A percentile compares a stretch with the other conserved stretches of the same genome.
Conservation (phyloP, 37 sponge, comb jelly and placozoan species). For the Lycopodina hypogea region DNA sequence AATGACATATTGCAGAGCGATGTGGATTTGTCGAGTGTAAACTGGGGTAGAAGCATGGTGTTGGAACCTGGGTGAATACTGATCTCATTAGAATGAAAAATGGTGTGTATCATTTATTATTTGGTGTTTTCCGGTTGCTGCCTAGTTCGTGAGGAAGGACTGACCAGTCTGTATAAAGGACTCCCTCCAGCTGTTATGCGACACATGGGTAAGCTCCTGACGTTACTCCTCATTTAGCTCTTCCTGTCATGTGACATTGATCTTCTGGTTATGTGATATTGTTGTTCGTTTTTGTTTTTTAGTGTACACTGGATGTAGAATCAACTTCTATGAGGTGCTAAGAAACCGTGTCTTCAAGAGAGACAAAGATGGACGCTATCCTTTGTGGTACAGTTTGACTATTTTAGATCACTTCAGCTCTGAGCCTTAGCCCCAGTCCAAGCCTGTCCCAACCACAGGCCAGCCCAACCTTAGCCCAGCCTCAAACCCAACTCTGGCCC, state of each 20-base stretch:
- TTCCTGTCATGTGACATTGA: not conserved
- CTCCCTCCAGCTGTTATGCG: slow-evolving; percentile 72
- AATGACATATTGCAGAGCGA: too few relatives aligned
- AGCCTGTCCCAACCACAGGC: too few relatives aligned
- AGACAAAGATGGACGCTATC: slow-evolving; percentile 51
- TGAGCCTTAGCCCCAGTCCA: too few relatives aligned
- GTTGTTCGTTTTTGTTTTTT: not conserved
- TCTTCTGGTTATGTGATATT: not conserved
- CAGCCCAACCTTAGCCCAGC: too few relatives aligned
- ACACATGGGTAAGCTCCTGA: slow-evolving; percentile 49
- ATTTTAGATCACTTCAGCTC: not conserved
- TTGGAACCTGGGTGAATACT: too few relatives aligned
- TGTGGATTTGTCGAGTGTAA: too few relatives aligned
- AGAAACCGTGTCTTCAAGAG: slow-evolving; percentile 66
- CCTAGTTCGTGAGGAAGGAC: slow-evolving; percentile 74
- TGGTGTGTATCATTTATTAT: too few relatives aligned
- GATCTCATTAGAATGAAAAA: too few relatives aligned
- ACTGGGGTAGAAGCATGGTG: too few relatives aligned
- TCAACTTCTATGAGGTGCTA: slow-evolving; percentile 77
- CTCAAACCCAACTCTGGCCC: too few relatives aligned
- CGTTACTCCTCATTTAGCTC: too few relatives aligned
- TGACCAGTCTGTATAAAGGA: slow-evolving; percentile 74
- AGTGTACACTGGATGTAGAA: slow-evolving; percentile 25
- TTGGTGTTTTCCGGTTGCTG: too few relatives aligned
- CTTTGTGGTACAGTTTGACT: slow-evolving; percentile 47